A percentile compares a stretch with the other conserved stretches of the same genome.
phyloP scores from a whole-genome alignment of 23 tunicate species.

The Clavelina lepadiformis region DNA sequence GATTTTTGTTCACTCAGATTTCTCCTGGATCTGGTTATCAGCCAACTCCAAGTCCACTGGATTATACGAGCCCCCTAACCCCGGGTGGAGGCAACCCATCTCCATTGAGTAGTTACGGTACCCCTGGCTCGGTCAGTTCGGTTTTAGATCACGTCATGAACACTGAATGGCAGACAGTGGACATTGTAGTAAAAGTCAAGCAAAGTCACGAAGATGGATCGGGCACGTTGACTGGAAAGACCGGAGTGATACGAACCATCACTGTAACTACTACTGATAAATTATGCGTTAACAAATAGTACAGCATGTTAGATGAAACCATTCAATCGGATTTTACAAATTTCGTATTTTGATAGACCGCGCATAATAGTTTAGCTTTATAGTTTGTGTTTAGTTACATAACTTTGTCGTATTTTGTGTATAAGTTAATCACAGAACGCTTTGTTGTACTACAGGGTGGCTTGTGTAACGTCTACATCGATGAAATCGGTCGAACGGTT shows the following conservation, averaged over 20 bases:
- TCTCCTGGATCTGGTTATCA: slow-evolving; percentile 67
- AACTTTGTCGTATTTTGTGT: too few relatives aligned
- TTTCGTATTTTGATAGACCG: too few relatives aligned
- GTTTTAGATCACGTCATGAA: slow-evolving; percentile 43
- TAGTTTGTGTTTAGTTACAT: too few relatives aligned
- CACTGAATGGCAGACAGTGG: slow-evolving; percentile 95
- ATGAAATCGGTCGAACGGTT: slow-evolving; percentile 71
- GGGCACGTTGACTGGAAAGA: slow-evolving; percentile 37
- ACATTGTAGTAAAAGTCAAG: slow-evolving; percentile 79
- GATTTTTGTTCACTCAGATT: slow-evolving; percentile 24
- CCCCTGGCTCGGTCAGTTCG: slow-evolving; percentile 83
- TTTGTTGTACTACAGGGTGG: slow-evolving; percentile 57
- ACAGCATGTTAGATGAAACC: too few relatives aligned
- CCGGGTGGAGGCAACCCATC: slow-evolving; percentile 86
- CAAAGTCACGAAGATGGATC: slow-evolving; percentile 53
- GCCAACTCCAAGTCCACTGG: slow-evolving; percentile 81
- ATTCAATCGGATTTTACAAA: too few relatives aligned
- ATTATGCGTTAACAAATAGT: too few relatives aligned
- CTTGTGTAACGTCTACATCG: slow-evolving; percentile 83
- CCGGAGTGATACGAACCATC: slow-evolving; percentile 79
- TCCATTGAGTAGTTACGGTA: slow-evolving; percentile 71
- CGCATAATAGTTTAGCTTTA: too few relatives aligned
- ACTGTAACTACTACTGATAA: too few relatives aligned
- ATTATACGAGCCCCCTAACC: slow-evolving; percentile 91
- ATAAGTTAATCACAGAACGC: background rate